These are phyloP conservation scores for Drosophila sp. DNA, from an alignment of 1,140 invertebrate species.

Conservation along the genomic window DNA sequence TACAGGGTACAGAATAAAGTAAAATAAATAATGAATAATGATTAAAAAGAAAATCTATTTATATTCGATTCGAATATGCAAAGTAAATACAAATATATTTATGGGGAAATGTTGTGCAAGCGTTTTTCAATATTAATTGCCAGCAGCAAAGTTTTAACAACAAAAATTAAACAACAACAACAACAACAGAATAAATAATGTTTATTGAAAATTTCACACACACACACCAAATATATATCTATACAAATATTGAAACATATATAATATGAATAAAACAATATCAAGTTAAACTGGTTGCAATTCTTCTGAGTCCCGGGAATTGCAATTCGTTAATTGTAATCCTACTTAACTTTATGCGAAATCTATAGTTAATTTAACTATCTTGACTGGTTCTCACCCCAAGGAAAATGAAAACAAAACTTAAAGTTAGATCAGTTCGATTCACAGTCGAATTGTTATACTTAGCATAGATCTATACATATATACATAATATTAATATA, in stretches of 20 bases:
- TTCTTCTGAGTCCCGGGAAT: conserved; percentile 14
- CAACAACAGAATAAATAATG: no score
- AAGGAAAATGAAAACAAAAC: not conserved
- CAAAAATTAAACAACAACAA: not conserved
- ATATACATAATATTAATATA: not conserved
- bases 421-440: conserved; percentile 8
- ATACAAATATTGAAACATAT: not conserved
- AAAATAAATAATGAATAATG: not conserved
- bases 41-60: conserved; percentile 32
- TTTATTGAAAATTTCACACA: conserved; percentile 25
- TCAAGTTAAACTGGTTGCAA: not conserved
- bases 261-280: not conserved
- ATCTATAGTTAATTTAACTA: not conserved
- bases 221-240: not conserved
- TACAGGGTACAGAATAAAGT: conserved; percentile 19
- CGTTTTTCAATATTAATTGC: conserved; percentile 17
- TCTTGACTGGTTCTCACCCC: not conserved
- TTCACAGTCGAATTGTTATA: conserved; percentile 18
- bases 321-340: conserved; percentile 13
- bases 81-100: conserved; percentile 13
- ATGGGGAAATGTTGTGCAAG: conserved; percentile 37
- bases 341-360: conserved; percentile 1
- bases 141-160: conserved; percentile 9
- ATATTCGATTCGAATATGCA: conserved; percentile 14
- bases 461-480: conserved; percentile 7